A percentile compares a stretch with the other conserved stretches of the same genome.
Evolutionary conservation across 2,797 vertebrate species (phyloP).

Genomic region (Malacoraja senta): DNA sequence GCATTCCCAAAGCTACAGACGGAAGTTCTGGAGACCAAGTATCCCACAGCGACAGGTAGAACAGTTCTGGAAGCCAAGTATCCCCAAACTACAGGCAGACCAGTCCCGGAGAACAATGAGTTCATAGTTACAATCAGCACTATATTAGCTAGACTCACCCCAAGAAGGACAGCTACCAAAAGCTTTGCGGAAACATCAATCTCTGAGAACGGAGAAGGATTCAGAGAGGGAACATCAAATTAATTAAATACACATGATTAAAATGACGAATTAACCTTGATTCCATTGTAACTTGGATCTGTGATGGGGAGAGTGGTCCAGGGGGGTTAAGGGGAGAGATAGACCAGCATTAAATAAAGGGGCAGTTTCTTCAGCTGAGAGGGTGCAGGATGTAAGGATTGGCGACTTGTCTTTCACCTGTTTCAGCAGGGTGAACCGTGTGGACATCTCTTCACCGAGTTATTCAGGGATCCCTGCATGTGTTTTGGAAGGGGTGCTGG

Average conservation of each 20-base stretch:
- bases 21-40: too few species aligned
- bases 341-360: not conserved
- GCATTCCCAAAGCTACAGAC: too few species aligned
- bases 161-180: too few species aligned
- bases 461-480: not conserved
- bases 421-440: not conserved
- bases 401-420: not conserved
- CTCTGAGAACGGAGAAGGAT: not conserved
- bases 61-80: not conserved
- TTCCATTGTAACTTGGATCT: not conserved
- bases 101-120: not conserved
- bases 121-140: not conserved
- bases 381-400: not conserved
- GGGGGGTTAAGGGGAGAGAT: not conserved
- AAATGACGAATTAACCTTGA: not conserved
- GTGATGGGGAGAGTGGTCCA: not conserved
- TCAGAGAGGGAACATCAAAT: not conserved
- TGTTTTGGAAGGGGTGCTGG: not conserved
- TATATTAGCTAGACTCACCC: not conserved
- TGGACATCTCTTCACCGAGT: not conserved
- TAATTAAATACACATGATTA: not conserved
- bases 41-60: not conserved
- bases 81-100: not conserved
- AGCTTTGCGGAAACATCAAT: not conserved
- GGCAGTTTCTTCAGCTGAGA: not conserved